Conservation (phyloP, 92 coral and sea anemone genomes). For the Heliopora coerulea region DNA sequence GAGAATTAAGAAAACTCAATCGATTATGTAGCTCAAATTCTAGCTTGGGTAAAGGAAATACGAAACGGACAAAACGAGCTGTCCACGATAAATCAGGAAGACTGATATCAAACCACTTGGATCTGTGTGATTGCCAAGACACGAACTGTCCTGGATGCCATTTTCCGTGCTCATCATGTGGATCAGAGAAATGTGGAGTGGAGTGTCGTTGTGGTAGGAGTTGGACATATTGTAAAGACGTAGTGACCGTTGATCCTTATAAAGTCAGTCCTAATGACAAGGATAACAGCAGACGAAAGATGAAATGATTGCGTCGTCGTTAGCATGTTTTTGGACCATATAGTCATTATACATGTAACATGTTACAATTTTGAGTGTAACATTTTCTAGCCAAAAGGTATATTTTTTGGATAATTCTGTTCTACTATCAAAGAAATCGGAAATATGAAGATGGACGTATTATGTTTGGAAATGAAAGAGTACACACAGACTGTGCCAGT, state of each 20-base stretch:
- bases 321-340: no score
- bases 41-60: conserved; percentile 41
- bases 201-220: conserved; percentile 89
- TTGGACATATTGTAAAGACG: conserved; percentile 81
- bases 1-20: conserved; percentile 83
- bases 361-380: no score
- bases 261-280: conserved; percentile 24
- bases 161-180: conserved; percentile 90
- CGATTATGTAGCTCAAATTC: conserved; percentile 36
- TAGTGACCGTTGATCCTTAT: conserved; percentile 74
- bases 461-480: no score
- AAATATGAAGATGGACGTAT: no score
- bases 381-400: no score
- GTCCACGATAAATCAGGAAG: conserved; percentile 80
- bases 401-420: no score
- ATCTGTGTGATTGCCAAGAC: conserved; percentile 94
- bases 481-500: no score
- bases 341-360: no score
- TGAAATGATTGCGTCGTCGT: no score
- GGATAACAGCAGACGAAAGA: not conserved
- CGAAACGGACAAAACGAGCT: conserved; percentile 47
- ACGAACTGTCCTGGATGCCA: conserved; percentile 91
- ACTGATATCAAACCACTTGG: conserved; percentile 72
- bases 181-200: conserved; percentile 96
- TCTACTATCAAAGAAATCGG: no score